Percentiles rank a stretch among this genome's conserved stretches.
These are phyloP conservation scores for Pseudeuparius sepicola DNA, from an alignment of 2,888 invertebrate species.

Conservation along the genomic window DNA sequence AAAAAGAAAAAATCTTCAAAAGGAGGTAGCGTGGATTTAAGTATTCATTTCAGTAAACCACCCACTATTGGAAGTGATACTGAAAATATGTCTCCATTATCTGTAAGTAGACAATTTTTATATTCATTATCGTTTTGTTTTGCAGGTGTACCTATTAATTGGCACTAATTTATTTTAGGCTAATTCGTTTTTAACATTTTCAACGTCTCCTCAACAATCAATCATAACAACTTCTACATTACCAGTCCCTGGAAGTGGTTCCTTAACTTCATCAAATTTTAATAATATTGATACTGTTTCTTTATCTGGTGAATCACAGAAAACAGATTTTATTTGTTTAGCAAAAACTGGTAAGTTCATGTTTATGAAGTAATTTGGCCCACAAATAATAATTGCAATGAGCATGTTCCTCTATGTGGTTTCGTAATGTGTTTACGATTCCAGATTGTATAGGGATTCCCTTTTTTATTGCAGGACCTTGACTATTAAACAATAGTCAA, in stretches of 20 bases:
- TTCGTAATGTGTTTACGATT: too few relatives aligned
- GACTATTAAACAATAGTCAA: too few relatives aligned
- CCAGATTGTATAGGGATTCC: too few relatives aligned
- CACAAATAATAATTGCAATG: too few relatives aligned
- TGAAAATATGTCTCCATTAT: slow-evolving; percentile 39
- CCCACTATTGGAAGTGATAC: slow-evolving; percentile 30
- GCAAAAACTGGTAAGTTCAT: slow-evolving; percentile 53
- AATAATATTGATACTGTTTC: slow-evolving; percentile 40
- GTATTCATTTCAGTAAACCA: slow-evolving; percentile 36
- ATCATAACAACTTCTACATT: slow-evolving; percentile 26
- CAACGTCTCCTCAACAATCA: slow-evolving; percentile 30
- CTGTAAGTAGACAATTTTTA: slow-evolving; percentile 34
- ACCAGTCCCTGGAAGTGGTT: slow-evolving; percentile 30
- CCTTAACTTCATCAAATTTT: slow-evolving; percentile 47
- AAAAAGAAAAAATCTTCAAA: slow-evolving; percentile 57
- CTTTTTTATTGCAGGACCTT: too few relatives aligned
- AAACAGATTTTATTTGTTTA: slow-evolving; percentile 55
- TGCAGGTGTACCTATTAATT: too few relatives aligned
- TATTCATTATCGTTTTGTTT: too few relatives aligned
- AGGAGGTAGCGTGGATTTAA: slow-evolving; percentile 52
- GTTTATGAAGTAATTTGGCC: too few relatives aligned
- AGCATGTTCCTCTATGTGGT: too few relatives aligned
- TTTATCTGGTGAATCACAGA: slow-evolving; percentile 32
- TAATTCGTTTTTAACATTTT: slow-evolving; percentile 33
- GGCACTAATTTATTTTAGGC: slow-evolving; percentile 28